A percentile compares a stretch with the other conserved stretches of the same genome.
Evolutionary conservation across 2,888 invertebrate species (phyloP).

Genomic region (Hydropsyche betteni): DNA sequence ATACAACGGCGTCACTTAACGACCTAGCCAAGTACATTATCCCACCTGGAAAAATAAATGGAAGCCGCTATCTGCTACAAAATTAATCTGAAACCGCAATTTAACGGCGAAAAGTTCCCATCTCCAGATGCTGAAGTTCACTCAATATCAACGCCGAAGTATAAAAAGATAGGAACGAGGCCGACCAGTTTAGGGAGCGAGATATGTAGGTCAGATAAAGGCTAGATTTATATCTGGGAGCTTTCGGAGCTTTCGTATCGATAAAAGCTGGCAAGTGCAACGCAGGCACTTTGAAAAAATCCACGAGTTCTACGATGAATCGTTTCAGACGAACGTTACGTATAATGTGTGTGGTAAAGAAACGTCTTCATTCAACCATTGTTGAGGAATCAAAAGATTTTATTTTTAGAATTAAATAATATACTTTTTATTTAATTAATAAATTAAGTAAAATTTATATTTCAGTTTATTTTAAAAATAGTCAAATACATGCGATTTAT

Average conservation of each 20-base stretch:
- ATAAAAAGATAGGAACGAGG: constrained; percentile 24
- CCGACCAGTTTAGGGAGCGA: too few species aligned
- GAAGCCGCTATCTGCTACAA: constrained; percentile 1
- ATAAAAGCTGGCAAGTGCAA: constrained; percentile 22
- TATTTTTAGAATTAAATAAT: too few species aligned
- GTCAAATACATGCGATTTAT: too few species aligned
- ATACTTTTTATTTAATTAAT: too few species aligned
- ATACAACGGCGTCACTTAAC: neutral
- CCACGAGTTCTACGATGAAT: too few species aligned
- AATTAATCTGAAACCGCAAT: constrained; percentile 32
- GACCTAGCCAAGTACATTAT: constrained; percentile 3
- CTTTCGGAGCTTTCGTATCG: constrained; percentile 12
- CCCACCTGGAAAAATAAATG: constrained; percentile 29
- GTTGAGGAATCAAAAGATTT: too few species aligned
- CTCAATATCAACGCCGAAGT: constrained; percentile 15
- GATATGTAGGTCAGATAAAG: constrained; percentile 46
- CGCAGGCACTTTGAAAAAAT: too few species aligned
- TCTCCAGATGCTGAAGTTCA: constrained; percentile 27
- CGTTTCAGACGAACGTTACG: too few species aligned
- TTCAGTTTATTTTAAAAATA: too few species aligned
- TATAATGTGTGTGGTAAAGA: too few species aligned
- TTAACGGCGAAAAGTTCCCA: constrained; percentile 30
- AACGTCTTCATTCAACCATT: too few species aligned
- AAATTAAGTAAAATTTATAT: too few species aligned
- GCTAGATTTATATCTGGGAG: constrained; percentile 43